phyloP scores from a whole-genome alignment of 2,888 invertebrate genomes.

The Deroplatys truncata region DNA sequence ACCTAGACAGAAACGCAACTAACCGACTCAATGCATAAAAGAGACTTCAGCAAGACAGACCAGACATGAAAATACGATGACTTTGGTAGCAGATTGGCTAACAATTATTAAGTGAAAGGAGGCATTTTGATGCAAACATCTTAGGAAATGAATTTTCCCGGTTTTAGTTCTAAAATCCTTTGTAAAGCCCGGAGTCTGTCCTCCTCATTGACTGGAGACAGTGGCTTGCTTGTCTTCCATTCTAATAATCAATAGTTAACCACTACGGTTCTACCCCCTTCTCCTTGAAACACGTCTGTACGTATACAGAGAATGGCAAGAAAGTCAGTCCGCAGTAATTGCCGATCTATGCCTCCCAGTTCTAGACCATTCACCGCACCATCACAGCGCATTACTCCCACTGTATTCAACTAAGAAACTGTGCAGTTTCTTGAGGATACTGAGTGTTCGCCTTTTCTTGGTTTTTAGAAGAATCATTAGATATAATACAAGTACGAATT shows the following conservation, averaged over 20 bases:
- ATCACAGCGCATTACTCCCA: too few species aligned
- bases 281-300: constrained; percentile 9
- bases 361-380: background rate
- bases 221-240: constrained; percentile 25
- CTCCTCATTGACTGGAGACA: constrained; percentile 21
- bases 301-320: background rate
- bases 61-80: too few species aligned
- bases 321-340: background rate
- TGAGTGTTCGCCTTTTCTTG: too few species aligned
- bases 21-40: too few species aligned
- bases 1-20: too few species aligned
- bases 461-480: too few species aligned
- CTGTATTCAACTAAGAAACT: too few species aligned
- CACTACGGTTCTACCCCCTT: constrained; percentile 3
- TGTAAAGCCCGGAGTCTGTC: background rate
- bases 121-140: background rate
- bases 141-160: background rate
- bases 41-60: too few species aligned
- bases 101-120: too few species aligned
- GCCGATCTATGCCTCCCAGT: background rate
- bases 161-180: constrained; percentile 12
- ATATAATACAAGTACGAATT: too few species aligned
- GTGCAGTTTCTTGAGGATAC: too few species aligned
- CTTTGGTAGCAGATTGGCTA: too few species aligned
- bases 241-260: constrained; percentile 30